A percentile compares a stretch with the other conserved stretches of the same genome.
These are phyloP conservation scores for Leptopilina clavipes DNA, from an alignment of 1,140 invertebrate genomes.

Conservation along the genomic window DNA sequence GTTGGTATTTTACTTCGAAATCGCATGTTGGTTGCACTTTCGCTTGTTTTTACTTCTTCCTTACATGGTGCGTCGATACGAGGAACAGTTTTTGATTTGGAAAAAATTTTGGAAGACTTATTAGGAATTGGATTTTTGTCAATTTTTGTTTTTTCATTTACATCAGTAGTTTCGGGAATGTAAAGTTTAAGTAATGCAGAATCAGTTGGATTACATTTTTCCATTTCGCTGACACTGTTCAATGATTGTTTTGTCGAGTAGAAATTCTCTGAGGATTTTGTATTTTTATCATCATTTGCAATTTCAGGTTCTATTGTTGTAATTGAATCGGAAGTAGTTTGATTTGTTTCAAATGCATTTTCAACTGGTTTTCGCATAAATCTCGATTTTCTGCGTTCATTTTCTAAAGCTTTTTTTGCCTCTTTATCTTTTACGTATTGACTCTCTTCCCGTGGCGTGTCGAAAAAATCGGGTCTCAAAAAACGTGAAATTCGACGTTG, in stretches of 20 bases:
- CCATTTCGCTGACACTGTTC: slow-evolving; percentile 61
- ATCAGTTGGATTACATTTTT: neutral
- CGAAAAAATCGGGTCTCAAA: slow-evolving; percentile 86
- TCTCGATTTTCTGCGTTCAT: slow-evolving; percentile 70
- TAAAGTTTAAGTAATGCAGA: slow-evolving; percentile 73
- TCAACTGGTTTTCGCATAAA: slow-evolving; percentile 64
- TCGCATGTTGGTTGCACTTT: slow-evolving; percentile 39
- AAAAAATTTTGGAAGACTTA: slow-evolving; percentile 61
- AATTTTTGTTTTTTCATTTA: slow-evolving; percentile 80
- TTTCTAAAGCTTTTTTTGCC: slow-evolving; percentile 71
- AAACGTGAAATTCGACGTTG: slow-evolving; percentile 82
- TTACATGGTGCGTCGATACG: slow-evolving; percentile 49
- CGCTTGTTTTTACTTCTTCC: slow-evolving; percentile 43
- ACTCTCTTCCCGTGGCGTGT: slow-evolving; percentile 82
- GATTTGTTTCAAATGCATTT: slow-evolving; percentile 66
- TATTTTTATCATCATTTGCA: slow-evolving; percentile 48
- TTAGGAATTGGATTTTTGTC: slow-evolving; percentile 41
- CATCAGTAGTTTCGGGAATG: slow-evolving; percentile 81
- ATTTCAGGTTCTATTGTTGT: slow-evolving; percentile 53
- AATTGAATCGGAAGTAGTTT: slow-evolving; percentile 59
- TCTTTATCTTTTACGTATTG: slow-evolving; percentile 82
- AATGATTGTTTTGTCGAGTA: slow-evolving; percentile 38
- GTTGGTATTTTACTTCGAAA: slow-evolving; percentile 68
- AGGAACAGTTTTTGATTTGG: slow-evolving; percentile 62
- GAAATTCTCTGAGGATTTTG: slow-evolving; percentile 73